Evolutionary conservation across 37 sponge, comb jelly and placozoan genomes (phyloP), one percentile per base, ranked within the genome.

Genomic region (Hormiphora californensis): DNA sequence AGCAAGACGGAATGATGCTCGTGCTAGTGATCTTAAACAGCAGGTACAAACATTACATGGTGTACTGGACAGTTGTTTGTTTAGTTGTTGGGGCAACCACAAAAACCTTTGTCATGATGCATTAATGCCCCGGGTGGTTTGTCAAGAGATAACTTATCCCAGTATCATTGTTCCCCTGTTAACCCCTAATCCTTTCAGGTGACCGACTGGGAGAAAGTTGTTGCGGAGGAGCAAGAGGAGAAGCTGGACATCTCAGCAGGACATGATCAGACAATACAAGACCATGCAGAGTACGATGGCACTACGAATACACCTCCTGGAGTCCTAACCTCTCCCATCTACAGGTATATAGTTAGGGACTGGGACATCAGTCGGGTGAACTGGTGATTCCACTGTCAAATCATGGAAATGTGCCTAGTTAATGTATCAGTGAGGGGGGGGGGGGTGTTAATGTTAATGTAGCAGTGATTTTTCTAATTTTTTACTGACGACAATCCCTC

Each of bases 181-280:
- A 46, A 46, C 12, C 51, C 8, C 8, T 15, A 17, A 49, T 49
- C 15, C 12, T 15, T 17, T 5, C 67, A 65, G 67, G 67, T 65
- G 8, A 32, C 37, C 8, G 67, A 65, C 32, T 65, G 67, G 67
- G 67, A 65, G 67, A 32, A 65, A 1, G 67, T 65, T 7, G 67
- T 65, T 21, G 28, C 21, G 67, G 17, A 17, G 3, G 67, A 65
- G 37, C 33, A 65, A 19, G 67, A 65, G 37, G 67, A 65, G 17
- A 65, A 65, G 67, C 37, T 65, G 36, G 67, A 65, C 36, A 65
- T 65, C 21, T 65, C 67, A 1, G 67, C 67, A n/a, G 34, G 67
- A 65, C 67, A 65, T 65, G 67, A 39, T 65, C 36, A 65, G 67
- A 31, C 67, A 65, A 65, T 65, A 65, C 67, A 65, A 65, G 36